Conservation (phyloP, 2,888 invertebrate species). For the Trissolcus japonicus region DNA sequence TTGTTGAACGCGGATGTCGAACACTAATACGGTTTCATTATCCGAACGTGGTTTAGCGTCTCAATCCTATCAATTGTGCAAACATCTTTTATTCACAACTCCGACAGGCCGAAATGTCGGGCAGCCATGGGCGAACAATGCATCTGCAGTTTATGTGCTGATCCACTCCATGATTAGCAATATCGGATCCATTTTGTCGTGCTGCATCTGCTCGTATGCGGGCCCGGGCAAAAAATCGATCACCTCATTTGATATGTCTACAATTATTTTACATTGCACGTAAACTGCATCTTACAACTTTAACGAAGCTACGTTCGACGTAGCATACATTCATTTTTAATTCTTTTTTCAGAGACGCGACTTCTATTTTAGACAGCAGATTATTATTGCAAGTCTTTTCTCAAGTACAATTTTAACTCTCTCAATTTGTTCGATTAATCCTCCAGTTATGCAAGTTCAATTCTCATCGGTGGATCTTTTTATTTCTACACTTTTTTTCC, state of each 20-base stretch:
- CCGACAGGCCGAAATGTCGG: not conserved
- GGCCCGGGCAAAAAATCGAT: not conserved
- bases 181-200: slow-evolving; percentile 7
- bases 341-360: too few species aligned
- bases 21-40: slow-evolving; percentile 37
- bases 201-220: slow-evolving; percentile 5
- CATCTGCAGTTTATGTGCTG: slow-evolving; percentile 12
- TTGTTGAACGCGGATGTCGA: slow-evolving; percentile 18
- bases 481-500: too few species aligned
- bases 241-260: slow-evolving; percentile 2
- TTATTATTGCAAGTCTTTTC: too few species aligned
- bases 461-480: too few species aligned
- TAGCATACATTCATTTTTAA: too few species aligned
- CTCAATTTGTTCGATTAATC: too few species aligned
- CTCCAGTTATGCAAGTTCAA: too few species aligned
- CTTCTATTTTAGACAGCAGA: too few species aligned
- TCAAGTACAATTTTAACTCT: too few species aligned
- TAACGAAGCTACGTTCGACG: too few species aligned
- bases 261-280: not conserved
- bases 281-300: too few species aligned
- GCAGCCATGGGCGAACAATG: slow-evolving; percentile 20
- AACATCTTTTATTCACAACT: slow-evolving; percentile 31
- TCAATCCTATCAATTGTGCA: slow-evolving; percentile 19
- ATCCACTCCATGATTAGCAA: slow-evolving; percentile 24
- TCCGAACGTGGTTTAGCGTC: slow-evolving; percentile 17